Conservation (phyloP, 2,113 vertebrate species). For the Thalassarche chlororhynchos region DNA sequence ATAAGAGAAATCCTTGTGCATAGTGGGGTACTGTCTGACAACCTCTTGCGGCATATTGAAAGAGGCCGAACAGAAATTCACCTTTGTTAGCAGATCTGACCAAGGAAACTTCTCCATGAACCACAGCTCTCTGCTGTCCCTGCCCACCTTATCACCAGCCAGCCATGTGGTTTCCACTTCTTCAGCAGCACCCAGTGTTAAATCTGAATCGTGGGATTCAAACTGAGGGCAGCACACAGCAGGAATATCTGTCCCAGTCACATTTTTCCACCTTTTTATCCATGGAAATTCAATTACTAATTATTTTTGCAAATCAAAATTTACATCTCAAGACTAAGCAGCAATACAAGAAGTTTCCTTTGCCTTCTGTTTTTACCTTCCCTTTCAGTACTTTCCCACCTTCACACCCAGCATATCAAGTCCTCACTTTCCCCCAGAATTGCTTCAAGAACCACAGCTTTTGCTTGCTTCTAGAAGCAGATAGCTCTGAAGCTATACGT, state of each 20-base stretch:
- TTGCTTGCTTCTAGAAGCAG: not conserved
- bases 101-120: not conserved
- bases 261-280: not conserved
- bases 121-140: not conserved
- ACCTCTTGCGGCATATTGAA: fast-evolving
- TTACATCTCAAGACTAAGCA: not conserved
- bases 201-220: not conserved
- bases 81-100: not conserved
- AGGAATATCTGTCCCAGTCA: not conserved
- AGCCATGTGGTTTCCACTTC: fast-evolving
- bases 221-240: not conserved
- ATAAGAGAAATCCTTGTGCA: not conserved
- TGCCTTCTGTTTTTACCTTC: not conserved
- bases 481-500: not conserved
- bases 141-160: not conserved
- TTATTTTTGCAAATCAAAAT: not conserved
- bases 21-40: fast-evolving
- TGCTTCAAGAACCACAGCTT: not conserved
- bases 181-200: not conserved
- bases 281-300: not conserved
- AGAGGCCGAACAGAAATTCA: not conserved
- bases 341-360: not conserved
- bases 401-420: not conserved
- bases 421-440: not conserved
- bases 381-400: not conserved